A percentile compares a stretch with the other conserved stretches of the same genome.
Conservation (phyloP, 2,888 invertebrate genomes). For the Gonocerus acuteangulatus region DNA sequence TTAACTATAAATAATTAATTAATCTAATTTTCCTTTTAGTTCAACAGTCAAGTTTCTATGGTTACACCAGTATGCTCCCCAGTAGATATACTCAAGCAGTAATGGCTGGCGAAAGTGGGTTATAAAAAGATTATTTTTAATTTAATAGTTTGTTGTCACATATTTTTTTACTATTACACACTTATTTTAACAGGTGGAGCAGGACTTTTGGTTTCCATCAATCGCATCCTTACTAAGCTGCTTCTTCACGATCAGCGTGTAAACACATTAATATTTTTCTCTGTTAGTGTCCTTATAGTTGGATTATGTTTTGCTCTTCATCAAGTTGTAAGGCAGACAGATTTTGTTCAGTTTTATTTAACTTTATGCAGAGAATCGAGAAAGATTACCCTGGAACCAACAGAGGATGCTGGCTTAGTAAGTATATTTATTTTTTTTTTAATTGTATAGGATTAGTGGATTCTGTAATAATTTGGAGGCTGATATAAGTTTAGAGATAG, state of each 20-base stretch:
- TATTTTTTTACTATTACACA: background rate
- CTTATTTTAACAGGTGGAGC: constrained; percentile 59
- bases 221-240: constrained; percentile 75
- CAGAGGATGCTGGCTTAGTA: constrained; percentile 76
- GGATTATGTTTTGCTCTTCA: constrained; percentile 70
- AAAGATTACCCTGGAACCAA: constrained; percentile 73
- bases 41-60: constrained; percentile 90
- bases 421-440: constrained; percentile 37
- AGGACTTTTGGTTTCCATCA: constrained; percentile 77
- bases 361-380: constrained; percentile 64
- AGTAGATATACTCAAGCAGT: constrained; percentile 86
- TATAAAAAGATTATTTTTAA: background rate
- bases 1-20: no score
- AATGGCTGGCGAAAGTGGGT: constrained; percentile 88
- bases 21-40: no score
- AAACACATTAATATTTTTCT: constrained; percentile 81
- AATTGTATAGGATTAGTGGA: no score
- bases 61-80: constrained; percentile 86
- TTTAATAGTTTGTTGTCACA: background rate
- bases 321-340: constrained; percentile 65
- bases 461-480: no score
- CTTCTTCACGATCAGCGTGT: constrained; percentile 65
- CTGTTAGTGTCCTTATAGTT: constrained; percentile 68
- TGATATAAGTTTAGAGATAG: no score
- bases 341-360: constrained; percentile 76